phyloP scores from a whole-genome alignment of 2,113 vertebrate species.

The Boulengeromyrus knoepffleri region DNA sequence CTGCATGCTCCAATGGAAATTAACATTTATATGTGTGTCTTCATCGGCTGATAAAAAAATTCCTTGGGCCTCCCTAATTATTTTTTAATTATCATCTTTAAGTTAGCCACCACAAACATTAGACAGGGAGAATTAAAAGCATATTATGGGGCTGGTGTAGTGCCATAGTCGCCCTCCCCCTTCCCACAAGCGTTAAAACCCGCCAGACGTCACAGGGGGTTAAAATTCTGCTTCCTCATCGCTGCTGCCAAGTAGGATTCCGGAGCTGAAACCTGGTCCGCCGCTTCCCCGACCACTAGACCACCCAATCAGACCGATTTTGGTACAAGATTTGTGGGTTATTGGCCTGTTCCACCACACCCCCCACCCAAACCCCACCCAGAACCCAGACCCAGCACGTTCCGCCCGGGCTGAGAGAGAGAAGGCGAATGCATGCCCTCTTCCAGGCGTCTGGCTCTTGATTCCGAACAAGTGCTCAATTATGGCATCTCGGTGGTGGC shows the following conservation, averaged over 20 bases:
- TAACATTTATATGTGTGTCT: constrained; percentile 78
- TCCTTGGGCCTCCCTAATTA: constrained; percentile 76
- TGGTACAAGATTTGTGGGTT: not conserved
- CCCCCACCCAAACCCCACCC: not conserved
- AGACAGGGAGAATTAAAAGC: constrained; percentile 40
- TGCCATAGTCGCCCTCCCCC: constrained; percentile 10
- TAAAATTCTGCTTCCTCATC: not conserved
- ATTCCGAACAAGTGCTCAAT: constrained; percentile 8
- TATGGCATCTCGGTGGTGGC: not conserved
- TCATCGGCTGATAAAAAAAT: constrained; percentile 74
- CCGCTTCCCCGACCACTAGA: not conserved
- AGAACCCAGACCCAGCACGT: not conserved
- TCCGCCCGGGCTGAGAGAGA: not conserved
- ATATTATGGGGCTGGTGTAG: constrained; percentile 21
- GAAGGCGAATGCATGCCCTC: not conserved
- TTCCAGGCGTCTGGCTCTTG: not conserved
- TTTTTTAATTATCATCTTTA: constrained; percentile 75
- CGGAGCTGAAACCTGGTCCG: not conserved
- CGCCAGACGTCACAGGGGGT: not conserved
- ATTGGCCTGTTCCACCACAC: not conserved
- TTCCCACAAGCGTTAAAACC: not conserved
- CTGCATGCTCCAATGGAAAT: constrained; percentile 80
- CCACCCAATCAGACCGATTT: not conserved
- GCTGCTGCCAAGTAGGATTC: not conserved
- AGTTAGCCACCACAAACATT: constrained; percentile 60